phyloP scores from a whole-genome alignment of 2,888 invertebrate species.

The Zhuqinia jingwanae region DNA sequence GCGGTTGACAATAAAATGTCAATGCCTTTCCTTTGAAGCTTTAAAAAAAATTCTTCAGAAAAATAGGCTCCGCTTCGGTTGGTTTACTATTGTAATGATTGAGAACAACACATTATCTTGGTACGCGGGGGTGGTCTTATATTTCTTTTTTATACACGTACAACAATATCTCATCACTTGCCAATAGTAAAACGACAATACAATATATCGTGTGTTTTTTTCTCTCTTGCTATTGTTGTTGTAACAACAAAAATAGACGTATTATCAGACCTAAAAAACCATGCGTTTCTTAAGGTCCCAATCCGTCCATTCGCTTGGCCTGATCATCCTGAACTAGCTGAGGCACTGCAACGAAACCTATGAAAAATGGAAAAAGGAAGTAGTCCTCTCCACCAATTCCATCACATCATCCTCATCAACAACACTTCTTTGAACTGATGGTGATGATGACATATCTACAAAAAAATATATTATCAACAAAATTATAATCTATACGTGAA shows the following conservation, averaged over 20 bases:
- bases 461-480: conserved; percentile 31
- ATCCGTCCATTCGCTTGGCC: conserved; percentile 58
- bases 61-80: conserved; percentile 36
- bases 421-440: no score
- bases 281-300: conserved; percentile 40
- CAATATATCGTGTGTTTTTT: no score
- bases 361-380: conserved; percentile 59
- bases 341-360: conserved; percentile 5
- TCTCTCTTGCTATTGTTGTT: no score
- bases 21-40: conserved; percentile 42
- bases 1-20: conserved; percentile 59
- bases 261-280: conserved; percentile 29
- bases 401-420: conserved; percentile 52
- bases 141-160: no score
- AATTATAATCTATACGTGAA: conserved; percentile 15
- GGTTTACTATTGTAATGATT: conserved; percentile 49
- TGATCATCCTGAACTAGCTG: conserved; percentile 56
- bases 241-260: conserved; percentile 20
- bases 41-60: conserved; percentile 32
- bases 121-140: neutral
- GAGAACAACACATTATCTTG: conserved; percentile 42
- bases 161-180: conserved; percentile 45
- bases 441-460: neutral
- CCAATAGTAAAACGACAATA: conserved; percentile 22
- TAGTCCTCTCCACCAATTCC: conserved; percentile 46